phyloP scores from a whole-genome alignment of 2,797 vertebrate genomes.

The Macroramphosus scolopax region DNA sequence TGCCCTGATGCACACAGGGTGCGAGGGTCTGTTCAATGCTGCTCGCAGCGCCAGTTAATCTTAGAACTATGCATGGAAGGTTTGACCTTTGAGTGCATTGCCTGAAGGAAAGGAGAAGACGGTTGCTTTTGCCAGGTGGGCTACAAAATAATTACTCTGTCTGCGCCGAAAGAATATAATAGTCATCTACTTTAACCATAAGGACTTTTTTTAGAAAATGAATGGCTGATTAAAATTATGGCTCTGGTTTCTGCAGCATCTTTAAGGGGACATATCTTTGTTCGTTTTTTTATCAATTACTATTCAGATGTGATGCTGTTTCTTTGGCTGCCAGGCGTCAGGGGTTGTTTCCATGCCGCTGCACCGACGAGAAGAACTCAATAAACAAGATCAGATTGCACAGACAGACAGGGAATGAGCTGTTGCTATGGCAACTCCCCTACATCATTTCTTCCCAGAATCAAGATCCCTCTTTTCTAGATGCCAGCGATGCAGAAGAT shows the following conservation, averaged over 20 bases:
- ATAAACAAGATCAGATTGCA: conserved; percentile 71
- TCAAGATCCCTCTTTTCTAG: conserved; percentile 44
- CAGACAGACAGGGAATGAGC: conserved; percentile 51
- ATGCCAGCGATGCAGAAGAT: conserved; percentile 30
- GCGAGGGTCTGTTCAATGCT: too few relatives aligned
- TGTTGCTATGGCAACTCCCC: conserved; percentile 60
- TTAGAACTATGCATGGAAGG: too few relatives aligned
- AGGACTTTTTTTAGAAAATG: conserved; percentile 9
- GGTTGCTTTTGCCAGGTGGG: too few relatives aligned
- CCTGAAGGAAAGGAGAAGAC: too few relatives aligned
- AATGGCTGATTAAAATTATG: conserved; percentile 29
- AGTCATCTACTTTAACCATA: conserved; percentile 9
- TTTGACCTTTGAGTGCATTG: too few relatives aligned
- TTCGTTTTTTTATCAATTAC: conserved; percentile 36
- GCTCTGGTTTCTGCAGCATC: conserved; percentile 15
- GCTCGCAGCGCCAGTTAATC: too few relatives aligned
- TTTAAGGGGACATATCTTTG: background rate
- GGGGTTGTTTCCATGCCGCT: conserved; percentile 53
- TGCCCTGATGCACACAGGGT: too few relatives aligned
- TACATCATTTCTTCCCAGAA: conserved; percentile 35
- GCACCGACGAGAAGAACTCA: conserved; percentile 45
- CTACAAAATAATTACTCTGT: conserved; percentile 38
- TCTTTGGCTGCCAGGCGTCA: conserved; percentile 25
- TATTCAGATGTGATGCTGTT: conserved; percentile 24
- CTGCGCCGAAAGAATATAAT: conserved; percentile 26